A percentile compares a stretch with the other conserved stretches of the same genome.
Conservation (phyloP, 2,888 invertebrate genomes). For the Thyatira batis region DNA sequence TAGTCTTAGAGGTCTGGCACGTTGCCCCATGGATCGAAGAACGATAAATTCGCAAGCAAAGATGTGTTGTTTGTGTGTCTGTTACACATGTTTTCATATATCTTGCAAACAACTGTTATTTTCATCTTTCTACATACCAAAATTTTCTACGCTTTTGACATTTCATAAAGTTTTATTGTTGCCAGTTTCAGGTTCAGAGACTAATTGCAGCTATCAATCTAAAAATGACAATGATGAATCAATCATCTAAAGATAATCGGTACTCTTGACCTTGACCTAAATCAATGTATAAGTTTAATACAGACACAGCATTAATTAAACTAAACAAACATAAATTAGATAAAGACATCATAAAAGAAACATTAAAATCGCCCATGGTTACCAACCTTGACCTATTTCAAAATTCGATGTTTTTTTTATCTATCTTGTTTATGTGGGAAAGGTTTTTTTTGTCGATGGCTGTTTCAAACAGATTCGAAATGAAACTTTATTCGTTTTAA, state of each 20-base stretch:
- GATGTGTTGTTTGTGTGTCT: too few species aligned
- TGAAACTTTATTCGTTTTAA: not conserved
- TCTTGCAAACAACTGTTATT: too few species aligned
- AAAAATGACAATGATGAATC: not conserved
- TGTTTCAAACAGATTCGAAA: not conserved
- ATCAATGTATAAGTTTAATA: not conserved
- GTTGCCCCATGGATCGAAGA: too few species aligned
- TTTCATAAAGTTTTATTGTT: too few species aligned
- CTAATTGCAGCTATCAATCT: too few species aligned
- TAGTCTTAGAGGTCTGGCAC: too few species aligned
- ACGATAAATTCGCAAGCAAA: too few species aligned
- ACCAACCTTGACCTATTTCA: not conserved
- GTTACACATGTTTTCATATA: too few species aligned
- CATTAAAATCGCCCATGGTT: not conserved
- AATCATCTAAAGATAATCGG: not conserved
- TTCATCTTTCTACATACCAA: too few species aligned
- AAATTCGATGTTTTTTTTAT: not conserved
- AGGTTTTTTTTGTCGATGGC: not conserved
- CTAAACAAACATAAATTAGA: not conserved
- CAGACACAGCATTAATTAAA: not conserved
- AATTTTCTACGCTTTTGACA: too few species aligned
- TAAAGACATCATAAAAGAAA: not conserved
- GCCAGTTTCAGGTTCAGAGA: too few species aligned
- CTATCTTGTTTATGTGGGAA: not conserved
- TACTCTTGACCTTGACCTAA: not conserved